These are phyloP conservation scores for Psylliodes chrysocephalus DNA, from an alignment of 2,888 invertebrate species.

Conservation along the genomic window DNA sequence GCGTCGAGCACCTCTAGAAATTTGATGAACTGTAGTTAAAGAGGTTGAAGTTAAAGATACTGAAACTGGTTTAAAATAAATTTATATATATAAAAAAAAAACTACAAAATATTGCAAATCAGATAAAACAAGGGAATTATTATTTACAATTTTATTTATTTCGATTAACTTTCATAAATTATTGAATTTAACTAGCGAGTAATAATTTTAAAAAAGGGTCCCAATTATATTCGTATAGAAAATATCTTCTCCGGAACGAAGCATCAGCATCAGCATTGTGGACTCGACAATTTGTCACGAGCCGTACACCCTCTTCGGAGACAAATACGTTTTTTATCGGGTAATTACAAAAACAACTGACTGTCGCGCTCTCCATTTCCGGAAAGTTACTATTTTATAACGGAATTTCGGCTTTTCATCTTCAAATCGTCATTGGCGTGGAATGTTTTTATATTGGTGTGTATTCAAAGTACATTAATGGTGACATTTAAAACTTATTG, in stretches of 20 bases:
- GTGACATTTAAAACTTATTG: too few relatives aligned
- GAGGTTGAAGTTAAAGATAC: too few relatives aligned
- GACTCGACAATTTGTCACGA: neutral
- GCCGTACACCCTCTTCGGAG: neutral
- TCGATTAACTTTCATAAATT: neutral
- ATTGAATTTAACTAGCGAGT: neutral
- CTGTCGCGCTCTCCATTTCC: constrained; percentile 9
- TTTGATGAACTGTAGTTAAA: too few relatives aligned
- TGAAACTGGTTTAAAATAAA: too few relatives aligned
- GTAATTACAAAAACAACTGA: constrained; percentile 14
- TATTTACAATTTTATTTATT: neutral
- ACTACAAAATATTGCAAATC: too few relatives aligned
- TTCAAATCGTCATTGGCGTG: neutral
- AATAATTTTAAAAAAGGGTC: neutral
- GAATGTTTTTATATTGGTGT: too few relatives aligned
- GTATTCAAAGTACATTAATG: too few relatives aligned
- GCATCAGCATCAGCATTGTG: constrained; percentile 12
- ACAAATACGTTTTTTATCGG: constrained; percentile 11
- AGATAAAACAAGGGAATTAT: too few relatives aligned
- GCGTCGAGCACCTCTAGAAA: too few relatives aligned
- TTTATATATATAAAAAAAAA: too few relatives aligned
- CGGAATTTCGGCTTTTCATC: neutral
- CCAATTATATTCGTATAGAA: neutral
- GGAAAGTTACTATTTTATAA: constrained; percentile 4
- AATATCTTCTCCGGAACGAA: neutral